phyloP scores from a whole-genome alignment of 2,888 invertebrate species.

The Zele albiditarsus region DNA sequence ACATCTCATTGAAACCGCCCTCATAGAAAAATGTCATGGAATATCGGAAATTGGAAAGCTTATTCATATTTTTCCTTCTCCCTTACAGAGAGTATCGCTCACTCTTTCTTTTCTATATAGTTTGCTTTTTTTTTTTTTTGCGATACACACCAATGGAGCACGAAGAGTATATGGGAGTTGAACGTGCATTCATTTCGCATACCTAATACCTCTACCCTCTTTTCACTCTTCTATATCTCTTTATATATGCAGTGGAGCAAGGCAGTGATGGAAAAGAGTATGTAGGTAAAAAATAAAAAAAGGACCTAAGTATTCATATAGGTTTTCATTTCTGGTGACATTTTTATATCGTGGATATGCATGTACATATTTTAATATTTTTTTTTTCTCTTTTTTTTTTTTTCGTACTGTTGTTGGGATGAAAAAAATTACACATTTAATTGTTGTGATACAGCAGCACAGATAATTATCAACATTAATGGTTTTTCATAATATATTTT shows the following conservation, averaged over 20 bases:
- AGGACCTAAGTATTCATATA: slow-evolving; percentile 54
- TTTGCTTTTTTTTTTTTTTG: slow-evolving; percentile 52
- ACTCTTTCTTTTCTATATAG: not conserved
- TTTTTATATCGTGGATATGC: not conserved
- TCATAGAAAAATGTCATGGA: slow-evolving; percentile 71
- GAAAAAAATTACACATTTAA: not conserved
- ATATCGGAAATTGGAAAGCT: slow-evolving; percentile 72
- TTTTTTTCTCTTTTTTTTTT: too few relatives aligned
- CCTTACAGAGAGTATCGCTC: not conserved
- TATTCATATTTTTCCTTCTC: slow-evolving; percentile 66
- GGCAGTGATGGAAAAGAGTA: not conserved
- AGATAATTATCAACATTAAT: too few relatives aligned
- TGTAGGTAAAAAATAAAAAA: slow-evolving; percentile 17
- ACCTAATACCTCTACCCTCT: slow-evolving; percentile 47
- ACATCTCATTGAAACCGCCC: slow-evolving; percentile 69
- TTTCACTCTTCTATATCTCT: slow-evolving; percentile 3
- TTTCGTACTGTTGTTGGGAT: not conserved
- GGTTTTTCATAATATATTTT: too few relatives aligned
- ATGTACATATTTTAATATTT: not conserved
- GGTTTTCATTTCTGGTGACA: slow-evolving; percentile 60
- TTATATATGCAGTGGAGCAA: not conserved
- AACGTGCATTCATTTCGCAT: slow-evolving; percentile 65
- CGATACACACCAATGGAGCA: slow-evolving; percentile 59
- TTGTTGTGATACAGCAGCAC: too few relatives aligned
- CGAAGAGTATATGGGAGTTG: slow-evolving; percentile 45